phyloP scores from a whole-genome alignment of 2,113 vertebrate genomes.

The Carlito syrichta region DNA sequence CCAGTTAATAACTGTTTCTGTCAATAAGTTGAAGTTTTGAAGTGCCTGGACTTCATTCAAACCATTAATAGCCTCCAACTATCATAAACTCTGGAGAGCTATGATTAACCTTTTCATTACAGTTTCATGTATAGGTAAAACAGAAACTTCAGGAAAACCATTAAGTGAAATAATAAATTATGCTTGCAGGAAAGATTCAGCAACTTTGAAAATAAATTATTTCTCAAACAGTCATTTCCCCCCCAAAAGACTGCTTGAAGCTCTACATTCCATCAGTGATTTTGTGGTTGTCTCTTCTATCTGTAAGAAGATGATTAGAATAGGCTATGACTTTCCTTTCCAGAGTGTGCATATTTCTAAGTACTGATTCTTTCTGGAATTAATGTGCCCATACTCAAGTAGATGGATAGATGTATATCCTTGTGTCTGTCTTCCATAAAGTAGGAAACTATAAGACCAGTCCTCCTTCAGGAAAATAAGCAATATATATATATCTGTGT shows the following conservation, averaged over 20 bases:
- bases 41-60: slow-evolving; percentile 47
- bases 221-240: not conserved
- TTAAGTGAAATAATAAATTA: slow-evolving; percentile 25
- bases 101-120: slow-evolving; percentile 60
- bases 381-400: not conserved
- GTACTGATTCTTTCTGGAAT: not conserved
- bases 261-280: not conserved
- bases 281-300: not conserved
- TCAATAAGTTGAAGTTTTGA: slow-evolving; percentile 30
- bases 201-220: slow-evolving; percentile 54
- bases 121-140: slow-evolving; percentile 19
- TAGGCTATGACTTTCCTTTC: not conserved
- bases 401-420: not conserved
- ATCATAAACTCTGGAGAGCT: slow-evolving; percentile 19
- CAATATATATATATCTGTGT: not conserved
- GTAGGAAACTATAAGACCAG: not conserved
- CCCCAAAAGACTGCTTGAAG: not conserved
- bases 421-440: not conserved
- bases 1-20: slow-evolving; percentile 39
- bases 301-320: not conserved
- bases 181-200: slow-evolving; percentile 11
- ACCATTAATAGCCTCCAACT: slow-evolving; percentile 27
- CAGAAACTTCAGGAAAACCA: not conserved
- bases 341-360: not conserved
- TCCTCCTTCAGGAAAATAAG: not conserved